Evolutionary conservation across 2,888 invertebrate species (phyloP), one percentile per base, ranked within the genome.

Genomic region (Drosophila putrida): DNA sequence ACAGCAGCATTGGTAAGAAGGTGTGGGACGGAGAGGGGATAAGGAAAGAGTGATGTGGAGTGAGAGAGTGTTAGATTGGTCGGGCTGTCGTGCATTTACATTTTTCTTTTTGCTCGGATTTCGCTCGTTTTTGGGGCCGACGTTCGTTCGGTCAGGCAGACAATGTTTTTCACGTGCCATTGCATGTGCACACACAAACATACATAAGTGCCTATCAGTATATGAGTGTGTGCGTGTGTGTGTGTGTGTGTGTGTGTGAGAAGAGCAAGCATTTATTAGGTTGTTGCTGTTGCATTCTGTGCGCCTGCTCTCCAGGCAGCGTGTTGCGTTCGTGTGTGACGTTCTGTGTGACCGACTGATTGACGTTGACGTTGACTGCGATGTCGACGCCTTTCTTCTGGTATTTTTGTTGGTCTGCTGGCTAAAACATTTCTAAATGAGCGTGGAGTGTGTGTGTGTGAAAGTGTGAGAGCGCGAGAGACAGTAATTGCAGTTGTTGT

Each of bases 321-420:
- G 90, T 80, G 67, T 88, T 89, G 86, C 80, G 90, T 91, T 91
- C 88, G 90, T 91, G 90, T 91, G 91, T 90, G 90, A 91, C 91
- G 91, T 90, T 89, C 83, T 76, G 90, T 90, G 81, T 79, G 53
- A 57, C 51, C 68, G 59, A 66, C 78, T 81, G 82, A 82, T 82
- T 80, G 80, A 80, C 79, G 81, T 50, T 49, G 62, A 43, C 54
- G 28, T 4, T 9, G 8, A 31, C 31, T 20, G 31, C 51, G 49
- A 39, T 15, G 39, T 13, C 44, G 57, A 36, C 38, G 51, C 39
- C 5, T 49, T 20, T 20, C 20, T 20, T 20, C 20, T 20, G 20
- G 20, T 3, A 20, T 20, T 20, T 20, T 20, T 20, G 20, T 20
- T 20, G 20, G 20, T 20, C 20, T 35, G 43, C 35, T 38, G 61